phyloP scores from a whole-genome alignment of 1,140 invertebrate species.

The Drosophila tani region DNA sequence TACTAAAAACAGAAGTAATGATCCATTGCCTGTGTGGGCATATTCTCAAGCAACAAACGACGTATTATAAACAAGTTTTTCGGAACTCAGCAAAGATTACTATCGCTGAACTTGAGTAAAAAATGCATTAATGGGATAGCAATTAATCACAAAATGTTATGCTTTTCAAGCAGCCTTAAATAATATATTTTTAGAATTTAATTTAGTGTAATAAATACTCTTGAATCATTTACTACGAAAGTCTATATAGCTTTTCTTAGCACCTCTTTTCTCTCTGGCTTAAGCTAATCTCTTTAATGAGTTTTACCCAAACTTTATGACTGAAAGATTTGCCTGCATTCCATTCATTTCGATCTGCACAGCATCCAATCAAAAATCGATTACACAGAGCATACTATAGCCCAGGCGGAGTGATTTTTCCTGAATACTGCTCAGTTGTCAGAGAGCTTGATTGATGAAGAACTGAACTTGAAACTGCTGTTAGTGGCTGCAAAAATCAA shows the following conservation, averaged over 20 bases:
- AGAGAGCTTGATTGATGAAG: conserved; percentile 71
- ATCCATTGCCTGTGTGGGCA: conserved; percentile 14
- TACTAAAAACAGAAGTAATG: conserved; percentile 19
- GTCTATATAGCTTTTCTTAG: background rate
- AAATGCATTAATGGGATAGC: background rate
- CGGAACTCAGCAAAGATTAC: background rate
- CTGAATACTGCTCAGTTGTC: conserved; percentile 60
- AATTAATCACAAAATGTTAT: conserved; percentile 19
- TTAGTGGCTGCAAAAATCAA: conserved; percentile 59
- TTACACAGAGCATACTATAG: conserved; percentile 43
- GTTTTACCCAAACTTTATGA: background rate
- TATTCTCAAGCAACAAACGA: background rate
- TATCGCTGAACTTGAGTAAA: conserved; percentile 1
- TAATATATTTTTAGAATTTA: conserved; percentile 1
- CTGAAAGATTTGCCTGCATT: conserved; percentile 4
- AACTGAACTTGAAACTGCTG: conserved; percentile 77
- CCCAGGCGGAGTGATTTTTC: conserved; percentile 26
- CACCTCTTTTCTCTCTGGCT: background rate
- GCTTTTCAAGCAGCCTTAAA: conserved; percentile 1
- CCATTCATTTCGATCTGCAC: conserved; percentile 26
- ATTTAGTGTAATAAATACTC: background rate
- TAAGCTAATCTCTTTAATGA: conserved; percentile 3
- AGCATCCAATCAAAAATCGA: conserved; percentile 55
- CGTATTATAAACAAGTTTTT: conserved; percentile 19
- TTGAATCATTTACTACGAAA: background rate